Base-by-base conservation (phyloP, 2,797 vertebrate species). In the Salmo trutta region DNA sequence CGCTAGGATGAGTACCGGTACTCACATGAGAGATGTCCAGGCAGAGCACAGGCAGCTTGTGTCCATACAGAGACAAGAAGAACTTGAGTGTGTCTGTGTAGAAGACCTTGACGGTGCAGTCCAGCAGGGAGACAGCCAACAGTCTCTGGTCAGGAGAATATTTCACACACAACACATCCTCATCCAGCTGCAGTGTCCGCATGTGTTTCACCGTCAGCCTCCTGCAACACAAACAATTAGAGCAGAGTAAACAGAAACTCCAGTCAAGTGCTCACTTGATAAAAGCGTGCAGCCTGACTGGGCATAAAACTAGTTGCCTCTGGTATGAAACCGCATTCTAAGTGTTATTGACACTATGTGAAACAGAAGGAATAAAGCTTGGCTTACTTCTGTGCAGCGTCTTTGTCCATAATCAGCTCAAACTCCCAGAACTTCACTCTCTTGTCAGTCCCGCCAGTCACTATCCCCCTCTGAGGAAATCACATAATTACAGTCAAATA, bases 391-490 rank as follows among this genome's bases (percentile, higher is more conserved):
- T 96, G 95, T 24, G 79, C 75, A 0, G 88, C 93, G 14, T 79
- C 91, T 73, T 94, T 76, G 79, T 97, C 96, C 82, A 96, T 98
- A 76, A 98, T 93, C 82, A 99, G 93, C 84, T 99, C 97, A 93
- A 99, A 99, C 65, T 99, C 97, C 98, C 98, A 99, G 91, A 99
- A 99, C 86, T 97, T 98, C 84, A 97, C 97, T 0, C 92, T 93
- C 89, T 99, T 99, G 91, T 99, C 98, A 69, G 97, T 97, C 74
- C 97, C 94, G 72, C 98, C 98, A 2, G 97, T 96, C 82, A 97
- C 92, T 84, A 99, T 96, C 62, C 97, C 97, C 73, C 93, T 95
- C 98, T 99, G 76, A 41, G 36, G 21, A 27, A 14, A 36, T 21
- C 19, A 74, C 41, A 47, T 47, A 12, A 47, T 47, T 47, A 71